A percentile compares a stretch with the other conserved stretches of the same genome.
Evolutionary conservation across 2,888 invertebrate genomes (phyloP).

Genomic region (Hypena proboscidalis): DNA sequence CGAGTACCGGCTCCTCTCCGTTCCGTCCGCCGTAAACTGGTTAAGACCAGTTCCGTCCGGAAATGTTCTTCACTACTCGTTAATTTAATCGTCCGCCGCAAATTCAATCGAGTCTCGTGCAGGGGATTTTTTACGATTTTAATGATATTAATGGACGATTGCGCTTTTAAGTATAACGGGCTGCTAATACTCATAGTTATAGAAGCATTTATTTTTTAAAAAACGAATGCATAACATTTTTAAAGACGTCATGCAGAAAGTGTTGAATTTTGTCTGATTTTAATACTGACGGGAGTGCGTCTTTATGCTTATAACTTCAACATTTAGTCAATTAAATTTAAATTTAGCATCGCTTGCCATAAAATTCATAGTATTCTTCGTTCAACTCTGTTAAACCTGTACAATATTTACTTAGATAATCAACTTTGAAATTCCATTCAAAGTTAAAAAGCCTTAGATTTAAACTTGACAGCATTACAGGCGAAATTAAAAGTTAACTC

Average conservation of each 20-base stretch:
- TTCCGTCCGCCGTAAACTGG: constrained; percentile 70
- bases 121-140: constrained; percentile 30
- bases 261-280: no score
- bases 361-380: no score
- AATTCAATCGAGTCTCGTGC: constrained; percentile 60
- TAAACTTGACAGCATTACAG: constrained; percentile 53
- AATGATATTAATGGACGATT: constrained; percentile 32
- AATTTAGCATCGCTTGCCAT: no score
- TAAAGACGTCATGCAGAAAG: no score
- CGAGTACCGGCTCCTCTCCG: constrained; percentile 51
- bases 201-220: no score
- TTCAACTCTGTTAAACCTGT: constrained; percentile 3
- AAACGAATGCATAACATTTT: no score
- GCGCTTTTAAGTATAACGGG: background rate
- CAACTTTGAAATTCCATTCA: constrained; percentile 36
- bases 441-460: constrained; percentile 45
- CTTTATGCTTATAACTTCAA: no score
- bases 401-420: constrained; percentile 17
- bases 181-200: background rate
- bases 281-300: no score
- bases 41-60: constrained; percentile 58
- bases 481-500: constrained; percentile 67
- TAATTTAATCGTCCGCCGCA: constrained; percentile 75
- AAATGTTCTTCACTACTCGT: constrained; percentile 66
- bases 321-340: no score